Conservation (phyloP, 1,140 invertebrate species). For the Oppia nitens region DNA sequence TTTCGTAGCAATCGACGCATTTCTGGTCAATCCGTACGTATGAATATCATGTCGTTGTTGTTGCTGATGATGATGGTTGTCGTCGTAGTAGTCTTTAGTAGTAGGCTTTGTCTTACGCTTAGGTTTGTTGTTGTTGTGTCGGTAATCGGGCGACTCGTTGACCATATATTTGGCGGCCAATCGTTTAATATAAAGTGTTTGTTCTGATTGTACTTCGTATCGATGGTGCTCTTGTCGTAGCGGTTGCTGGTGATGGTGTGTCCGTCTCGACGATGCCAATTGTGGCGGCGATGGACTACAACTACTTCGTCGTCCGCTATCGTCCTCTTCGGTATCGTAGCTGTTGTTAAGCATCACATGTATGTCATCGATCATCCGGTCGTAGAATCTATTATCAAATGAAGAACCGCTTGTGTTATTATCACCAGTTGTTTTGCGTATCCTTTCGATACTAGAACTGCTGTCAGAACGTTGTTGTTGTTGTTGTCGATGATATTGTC, state of each 20-base stretch:
- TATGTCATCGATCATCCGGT: conserved; percentile 2
- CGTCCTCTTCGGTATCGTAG: neutral
- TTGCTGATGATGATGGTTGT: neutral
- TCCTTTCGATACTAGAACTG: neutral
- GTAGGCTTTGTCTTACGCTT: neutral
- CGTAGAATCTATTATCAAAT: neutral
- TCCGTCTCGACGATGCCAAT: neutral
- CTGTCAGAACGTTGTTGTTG: too few species aligned
- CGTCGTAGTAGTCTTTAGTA: neutral
- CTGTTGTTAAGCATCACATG: conserved; percentile 1
- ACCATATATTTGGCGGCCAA: conserved; percentile 7
- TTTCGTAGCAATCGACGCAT: conserved; percentile 12
- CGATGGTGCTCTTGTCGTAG: neutral
- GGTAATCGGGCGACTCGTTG: neutral
- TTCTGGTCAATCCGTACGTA: conserved; percentile 5
- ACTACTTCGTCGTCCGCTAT: neutral
- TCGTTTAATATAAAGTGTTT: conserved; percentile 7
- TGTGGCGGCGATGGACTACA: neutral
- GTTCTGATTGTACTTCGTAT: conserved; percentile 1
- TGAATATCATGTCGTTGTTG: neutral
- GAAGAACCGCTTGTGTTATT: neutral
- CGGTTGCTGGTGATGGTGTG: neutral
- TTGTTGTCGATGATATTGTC: neutral
- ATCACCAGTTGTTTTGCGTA: too few species aligned
- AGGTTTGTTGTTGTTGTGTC: neutral